A percentile compares a stretch with the other conserved stretches of the same genome.
phyloP scores from a whole-genome alignment of 2,888 invertebrate species.

The Hetaerina titia region DNA sequence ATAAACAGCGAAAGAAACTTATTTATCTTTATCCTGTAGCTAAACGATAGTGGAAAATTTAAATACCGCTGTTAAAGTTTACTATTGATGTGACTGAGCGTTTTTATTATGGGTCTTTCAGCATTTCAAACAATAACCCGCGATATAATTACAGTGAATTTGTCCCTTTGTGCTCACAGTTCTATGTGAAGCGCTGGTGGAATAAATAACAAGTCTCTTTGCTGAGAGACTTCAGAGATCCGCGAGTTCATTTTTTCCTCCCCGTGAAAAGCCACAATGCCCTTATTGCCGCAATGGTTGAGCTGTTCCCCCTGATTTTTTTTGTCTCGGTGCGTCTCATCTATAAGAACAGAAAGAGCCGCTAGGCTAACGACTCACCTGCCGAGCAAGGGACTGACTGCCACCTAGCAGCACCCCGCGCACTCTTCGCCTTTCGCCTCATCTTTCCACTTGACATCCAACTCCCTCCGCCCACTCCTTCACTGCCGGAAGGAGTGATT shows the following conservation, averaged over 20 bases:
- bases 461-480: neutral
- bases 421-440: neutral
- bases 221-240: neutral
- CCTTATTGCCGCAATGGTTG: neutral
- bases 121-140: neutral
- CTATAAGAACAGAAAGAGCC: neutral
- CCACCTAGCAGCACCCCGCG: too few species aligned
- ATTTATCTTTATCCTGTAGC: too few species aligned
- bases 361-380: conserved; percentile 7
- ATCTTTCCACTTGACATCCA: conserved; percentile 31
- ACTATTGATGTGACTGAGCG: too few species aligned
- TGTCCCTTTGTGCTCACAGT: neutral
- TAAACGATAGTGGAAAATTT: too few species aligned
- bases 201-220: neutral
- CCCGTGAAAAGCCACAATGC: neutral
- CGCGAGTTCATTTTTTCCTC: too few species aligned
- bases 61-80: too few species aligned
- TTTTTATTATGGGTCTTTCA: too few species aligned
- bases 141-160: neutral
- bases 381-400: neutral
- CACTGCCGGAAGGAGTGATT: conserved; percentile 18
- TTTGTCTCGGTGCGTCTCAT: neutral
- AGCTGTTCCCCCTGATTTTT: neutral
- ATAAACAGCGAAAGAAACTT: too few species aligned
- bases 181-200: neutral